These are phyloP conservation scores for Pandion haliaetus DNA, from an alignment of 2,113 vertebrate genomes.

Conservation along the genomic window DNA sequence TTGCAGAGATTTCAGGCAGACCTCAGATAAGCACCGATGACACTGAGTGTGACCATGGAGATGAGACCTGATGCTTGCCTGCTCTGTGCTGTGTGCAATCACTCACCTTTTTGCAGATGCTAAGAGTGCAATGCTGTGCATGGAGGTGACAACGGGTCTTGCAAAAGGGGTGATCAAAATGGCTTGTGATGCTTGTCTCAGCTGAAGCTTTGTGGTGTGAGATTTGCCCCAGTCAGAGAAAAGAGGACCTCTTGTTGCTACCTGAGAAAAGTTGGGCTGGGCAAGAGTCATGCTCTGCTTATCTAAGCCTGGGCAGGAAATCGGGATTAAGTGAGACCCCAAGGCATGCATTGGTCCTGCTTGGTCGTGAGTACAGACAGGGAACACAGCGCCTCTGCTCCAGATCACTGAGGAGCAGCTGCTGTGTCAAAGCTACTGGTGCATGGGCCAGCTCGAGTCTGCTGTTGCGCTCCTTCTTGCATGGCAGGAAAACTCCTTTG, in stretches of 20 bases:
- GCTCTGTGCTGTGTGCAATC: background rate
- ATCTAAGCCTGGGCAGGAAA: background rate
- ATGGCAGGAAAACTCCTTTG: background rate
- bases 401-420: background rate
- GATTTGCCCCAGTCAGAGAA: background rate
- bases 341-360: rapidly evolving
- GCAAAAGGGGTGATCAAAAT: background rate
- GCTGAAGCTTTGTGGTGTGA: background rate
- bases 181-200: background rate
- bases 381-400: background rate
- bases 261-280: background rate
- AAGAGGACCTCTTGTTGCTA: background rate
- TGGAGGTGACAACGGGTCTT: background rate
- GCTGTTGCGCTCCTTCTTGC: background rate
- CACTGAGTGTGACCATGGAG: background rate
- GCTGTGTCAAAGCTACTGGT: background rate
- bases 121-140: rapidly evolving
- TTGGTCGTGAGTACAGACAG: rapidly evolving
- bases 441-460: rapidly evolving
- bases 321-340: background rate
- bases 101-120: background rate
- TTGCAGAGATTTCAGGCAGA: background rate
- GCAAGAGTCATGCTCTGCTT: background rate
- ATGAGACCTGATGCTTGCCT: background rate
- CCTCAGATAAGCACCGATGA: background rate